Conservation (phyloP, 2,888 invertebrate genomes). For the Tetropium fuscum region DNA sequence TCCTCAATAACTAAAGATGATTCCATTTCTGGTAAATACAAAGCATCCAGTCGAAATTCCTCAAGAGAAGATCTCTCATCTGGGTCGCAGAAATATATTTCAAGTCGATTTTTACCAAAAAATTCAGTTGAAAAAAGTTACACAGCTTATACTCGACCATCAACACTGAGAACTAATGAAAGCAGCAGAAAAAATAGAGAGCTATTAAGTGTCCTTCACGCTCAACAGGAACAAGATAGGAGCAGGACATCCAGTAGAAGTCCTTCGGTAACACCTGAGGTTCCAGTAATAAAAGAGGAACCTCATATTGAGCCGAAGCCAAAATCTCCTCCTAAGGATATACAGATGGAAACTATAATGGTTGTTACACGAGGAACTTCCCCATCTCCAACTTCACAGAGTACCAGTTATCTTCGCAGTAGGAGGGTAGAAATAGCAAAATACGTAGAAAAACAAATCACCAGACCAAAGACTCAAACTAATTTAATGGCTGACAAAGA, state of each 20-base stretch:
- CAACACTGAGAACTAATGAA: constrained; percentile 58
- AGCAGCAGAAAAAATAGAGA: constrained; percentile 63
- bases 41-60: constrained; percentile 45
- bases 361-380: constrained; percentile 83
- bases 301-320: constrained; percentile 37
- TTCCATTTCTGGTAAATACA: constrained; percentile 31
- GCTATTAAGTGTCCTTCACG: constrained; percentile 59
- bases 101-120: constrained; percentile 63
- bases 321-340: constrained; percentile 44
- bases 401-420: constrained; percentile 70
- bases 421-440: constrained; percentile 81
- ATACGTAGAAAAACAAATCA: constrained; percentile 78
- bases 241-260: constrained; percentile 59
- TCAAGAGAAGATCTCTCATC: constrained; percentile 60
- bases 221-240: constrained; percentile 58
- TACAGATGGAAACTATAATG: constrained; percentile 68
- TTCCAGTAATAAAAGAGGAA: constrained; percentile 33
- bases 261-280: constrained; percentile 57
- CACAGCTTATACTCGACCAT: constrained; percentile 62
- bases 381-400: constrained; percentile 76
- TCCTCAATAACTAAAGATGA: constrained; percentile 49
- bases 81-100: constrained; percentile 62
- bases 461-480: constrained; percentile 69
- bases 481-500: constrained; percentile 75
- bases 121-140: constrained; percentile 64